A percentile compares a stretch with the other conserved stretches of the same genome.
Conservation (phyloP, 2,888 invertebrate genomes). For the Amiota communis region DNA sequence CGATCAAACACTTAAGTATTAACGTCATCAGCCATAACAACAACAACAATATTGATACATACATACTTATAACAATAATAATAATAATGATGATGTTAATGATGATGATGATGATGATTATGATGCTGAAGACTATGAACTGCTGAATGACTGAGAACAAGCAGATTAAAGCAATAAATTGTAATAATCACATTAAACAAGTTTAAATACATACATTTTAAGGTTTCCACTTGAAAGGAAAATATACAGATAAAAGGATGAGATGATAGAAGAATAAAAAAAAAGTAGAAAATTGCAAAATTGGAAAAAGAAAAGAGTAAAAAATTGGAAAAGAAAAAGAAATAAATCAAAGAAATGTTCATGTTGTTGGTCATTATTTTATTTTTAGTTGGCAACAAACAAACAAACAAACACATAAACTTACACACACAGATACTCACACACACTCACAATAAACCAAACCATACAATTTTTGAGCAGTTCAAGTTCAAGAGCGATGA, state of each 20-base stretch:
- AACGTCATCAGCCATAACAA: background rate
- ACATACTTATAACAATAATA: background rate
- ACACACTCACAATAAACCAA: constrained; percentile 33
- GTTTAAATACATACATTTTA: background rate
- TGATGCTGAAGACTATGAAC: background rate
- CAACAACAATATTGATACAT: background rate
- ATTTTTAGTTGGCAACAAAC: constrained; percentile 16
- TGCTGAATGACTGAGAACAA: background rate
- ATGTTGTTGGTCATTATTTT: background rate
- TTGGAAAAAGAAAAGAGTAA: constrained; percentile 3
- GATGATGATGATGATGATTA: background rate
- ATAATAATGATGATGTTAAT: background rate
- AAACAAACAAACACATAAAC: constrained; percentile 37
- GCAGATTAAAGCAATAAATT: constrained; percentile 20
- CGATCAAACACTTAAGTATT: background rate
- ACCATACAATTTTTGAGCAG: constrained; percentile 57
- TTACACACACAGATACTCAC: constrained; percentile 28
- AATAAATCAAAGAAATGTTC: background rate
- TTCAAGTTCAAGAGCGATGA: constrained; percentile 67
- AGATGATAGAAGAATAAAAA: background rate
- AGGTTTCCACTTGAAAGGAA: background rate
- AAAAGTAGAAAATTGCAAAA: constrained; percentile 12
- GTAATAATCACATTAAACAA: constrained; percentile 18
- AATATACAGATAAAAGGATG: background rate
- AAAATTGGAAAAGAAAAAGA: background rate